Evolutionary conservation across 2,113 vertebrate genomes (phyloP), one percentile per base, ranked within the genome.

Genomic region (Paracanthobrama guichenoti): DNA sequence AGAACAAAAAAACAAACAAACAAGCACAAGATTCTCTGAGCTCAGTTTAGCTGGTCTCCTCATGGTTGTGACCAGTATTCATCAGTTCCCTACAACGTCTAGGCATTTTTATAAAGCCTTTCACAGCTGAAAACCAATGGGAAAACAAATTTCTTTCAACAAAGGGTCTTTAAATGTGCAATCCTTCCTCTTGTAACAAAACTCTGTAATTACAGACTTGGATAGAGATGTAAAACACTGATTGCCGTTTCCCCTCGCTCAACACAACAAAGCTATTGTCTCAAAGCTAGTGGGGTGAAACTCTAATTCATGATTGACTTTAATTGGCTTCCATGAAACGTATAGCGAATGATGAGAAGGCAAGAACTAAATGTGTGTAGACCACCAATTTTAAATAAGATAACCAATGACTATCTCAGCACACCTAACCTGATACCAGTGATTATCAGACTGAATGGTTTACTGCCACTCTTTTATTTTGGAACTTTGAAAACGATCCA

Each of bases 151-250:
- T 71, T 79, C 62, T 79, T 82, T 77, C 2, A 78, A 62, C 39
- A 80, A 57, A 72, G 50, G 44, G 60, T 13, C 67, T 84, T 86
- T 84, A 24, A 24, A 79, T 84, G 79, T 28, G 79, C 55, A 44
- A 75, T 79, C 13, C 20, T 44, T 35, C 24, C 18, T 81, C 31
- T 69, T 62, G 60, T 53, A 84, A 92, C 86, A 90, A 88, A 90
- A 91, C 75, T 82, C 87, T 82, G 44, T 91, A 92, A 95, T 90
- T 28, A 22, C 18, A 77, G 74, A 73, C 69, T 64, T 77, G 71
- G 64, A 44, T 28, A 60, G 28, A 80, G 59, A 79, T 78, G 18
- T 24, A 67, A 55, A 55, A 44, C 35, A 87, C 11, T 81, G 62
- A 55, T 78, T 67, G 55, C 26, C 8, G 8, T 66, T 67, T 60